phyloP scores from a whole-genome alignment of 2,113 vertebrate genomes.

The Catharus minimus region DNA sequence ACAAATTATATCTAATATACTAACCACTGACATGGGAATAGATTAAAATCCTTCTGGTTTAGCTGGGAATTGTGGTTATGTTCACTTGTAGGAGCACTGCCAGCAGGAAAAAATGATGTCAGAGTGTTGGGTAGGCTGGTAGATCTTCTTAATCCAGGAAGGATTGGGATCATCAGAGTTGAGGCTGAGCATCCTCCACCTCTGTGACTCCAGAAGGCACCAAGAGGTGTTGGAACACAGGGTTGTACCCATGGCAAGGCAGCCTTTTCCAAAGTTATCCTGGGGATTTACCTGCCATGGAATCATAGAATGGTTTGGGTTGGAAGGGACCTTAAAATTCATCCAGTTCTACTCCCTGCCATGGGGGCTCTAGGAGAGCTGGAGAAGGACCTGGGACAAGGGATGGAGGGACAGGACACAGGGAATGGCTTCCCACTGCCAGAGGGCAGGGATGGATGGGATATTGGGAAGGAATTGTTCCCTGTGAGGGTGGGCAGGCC shows the following conservation, averaged over 20 bases:
- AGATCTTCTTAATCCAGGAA: not conserved
- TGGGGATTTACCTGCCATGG: not conserved
- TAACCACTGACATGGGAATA: not conserved
- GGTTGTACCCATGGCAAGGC: too few species aligned
- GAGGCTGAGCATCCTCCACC: not conserved
- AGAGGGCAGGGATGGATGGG: not conserved
- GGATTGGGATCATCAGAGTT: not conserved
- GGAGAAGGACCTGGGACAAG: not conserved
- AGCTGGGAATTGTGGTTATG: not conserved
- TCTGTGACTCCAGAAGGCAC: not conserved
- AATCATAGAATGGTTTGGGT: not conserved
- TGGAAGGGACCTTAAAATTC: not conserved
- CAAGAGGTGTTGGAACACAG: not conserved
- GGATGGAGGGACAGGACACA: not conserved
- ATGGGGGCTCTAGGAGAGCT: not conserved
- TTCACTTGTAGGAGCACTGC: not conserved
- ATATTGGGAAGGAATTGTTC: not conserved
- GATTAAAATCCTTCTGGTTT: not conserved
- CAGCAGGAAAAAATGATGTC: not conserved
- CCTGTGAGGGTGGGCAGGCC: not conserved
- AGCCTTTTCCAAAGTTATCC: not conserved
- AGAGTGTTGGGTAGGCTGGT: not conserved
- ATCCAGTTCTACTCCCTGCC: not conserved
- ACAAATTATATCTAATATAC: too few species aligned
- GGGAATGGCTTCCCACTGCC: not conserved